Percentiles rank a stretch among this genome's conserved stretches.
Conservation (phyloP, 2,113 vertebrate species). For the Psilopogon haemacephalus region DNA sequence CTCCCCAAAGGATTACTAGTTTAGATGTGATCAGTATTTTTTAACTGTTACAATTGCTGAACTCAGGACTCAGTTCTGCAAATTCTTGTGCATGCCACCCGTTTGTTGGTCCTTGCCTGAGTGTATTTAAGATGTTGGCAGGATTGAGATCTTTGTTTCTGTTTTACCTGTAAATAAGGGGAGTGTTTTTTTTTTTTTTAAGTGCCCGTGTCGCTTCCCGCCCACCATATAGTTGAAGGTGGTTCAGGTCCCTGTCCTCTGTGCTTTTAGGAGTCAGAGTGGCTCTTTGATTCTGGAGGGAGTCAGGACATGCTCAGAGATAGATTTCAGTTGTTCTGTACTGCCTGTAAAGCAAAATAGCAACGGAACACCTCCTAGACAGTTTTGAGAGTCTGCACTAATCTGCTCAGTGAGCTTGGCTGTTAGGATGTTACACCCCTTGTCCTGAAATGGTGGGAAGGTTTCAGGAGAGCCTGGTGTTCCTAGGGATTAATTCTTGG, state of each 20-base stretch:
- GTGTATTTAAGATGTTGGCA: background rate
- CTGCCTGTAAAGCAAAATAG: background rate
- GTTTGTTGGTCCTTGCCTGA: background rate
- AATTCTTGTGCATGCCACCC: background rate
- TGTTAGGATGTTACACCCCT: background rate
- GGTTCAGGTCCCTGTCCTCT: background rate
- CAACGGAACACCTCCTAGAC: accelerated
- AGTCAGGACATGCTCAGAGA: background rate
- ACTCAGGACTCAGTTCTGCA: background rate
- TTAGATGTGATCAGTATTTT: background rate
- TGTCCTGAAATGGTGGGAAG: background rate
- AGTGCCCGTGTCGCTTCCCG: too few species aligned
- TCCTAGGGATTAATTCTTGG: background rate
- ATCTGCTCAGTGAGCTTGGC: background rate
- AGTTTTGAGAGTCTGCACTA: background rate
- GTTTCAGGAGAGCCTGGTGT: background rate
- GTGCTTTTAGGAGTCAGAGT: background rate
- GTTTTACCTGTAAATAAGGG: background rate
- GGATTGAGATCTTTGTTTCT: background rate
- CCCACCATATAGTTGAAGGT: background rate
- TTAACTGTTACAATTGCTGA: background rate
- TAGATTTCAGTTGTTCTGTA: background rate
- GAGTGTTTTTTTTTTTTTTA: background rate
- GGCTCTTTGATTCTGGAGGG: background rate
- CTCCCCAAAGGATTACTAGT: background rate